These are phyloP conservation scores for Odontamblyopus lacepedii DNA, from an alignment of 2,797 vertebrate genomes.

Conservation along the genomic window DNA sequence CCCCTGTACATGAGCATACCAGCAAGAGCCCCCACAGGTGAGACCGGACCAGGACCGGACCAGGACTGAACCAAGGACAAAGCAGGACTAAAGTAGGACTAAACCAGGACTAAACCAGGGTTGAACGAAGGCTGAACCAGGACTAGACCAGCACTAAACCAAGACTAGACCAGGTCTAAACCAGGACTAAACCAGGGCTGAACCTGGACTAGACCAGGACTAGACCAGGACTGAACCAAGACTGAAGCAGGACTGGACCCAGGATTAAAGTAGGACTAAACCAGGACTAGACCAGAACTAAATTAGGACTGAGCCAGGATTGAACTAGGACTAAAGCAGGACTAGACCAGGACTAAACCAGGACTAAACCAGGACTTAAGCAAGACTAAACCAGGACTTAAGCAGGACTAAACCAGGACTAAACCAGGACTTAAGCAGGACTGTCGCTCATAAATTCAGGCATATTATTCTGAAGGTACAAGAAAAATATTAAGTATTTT, in stretches of 20 bases:
- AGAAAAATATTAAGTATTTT: too few species aligned
- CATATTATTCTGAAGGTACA: too few species aligned
- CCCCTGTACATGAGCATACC: constrained; percentile 61
- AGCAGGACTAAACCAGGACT: too few species aligned
- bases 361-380: not conserved
- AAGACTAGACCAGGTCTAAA: not conserved
- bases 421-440: too few species aligned
- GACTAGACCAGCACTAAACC: not conserved
- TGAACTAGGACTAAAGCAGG: too few species aligned
- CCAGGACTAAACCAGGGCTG: too few species aligned
- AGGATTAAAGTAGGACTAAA: constrained; percentile 1
- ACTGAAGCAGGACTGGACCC: not conserved
- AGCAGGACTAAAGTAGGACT: not conserved
- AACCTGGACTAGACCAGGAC: too few species aligned
- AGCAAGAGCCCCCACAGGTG: constrained; percentile 44
- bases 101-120: not conserved
- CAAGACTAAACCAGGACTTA: not conserved
- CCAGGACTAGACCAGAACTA: not conserved
- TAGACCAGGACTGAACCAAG: not conserved
- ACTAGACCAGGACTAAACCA: not conserved
- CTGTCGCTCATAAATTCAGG: too few species aligned
- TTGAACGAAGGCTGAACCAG: not conserved
- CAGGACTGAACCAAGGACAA: not conserved
- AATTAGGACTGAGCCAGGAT: too few species aligned
- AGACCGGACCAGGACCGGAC: not conserved